Base-by-base conservation (phyloP, 2,888 invertebrate species). In the Disparrhopalites patrizii region DNA sequence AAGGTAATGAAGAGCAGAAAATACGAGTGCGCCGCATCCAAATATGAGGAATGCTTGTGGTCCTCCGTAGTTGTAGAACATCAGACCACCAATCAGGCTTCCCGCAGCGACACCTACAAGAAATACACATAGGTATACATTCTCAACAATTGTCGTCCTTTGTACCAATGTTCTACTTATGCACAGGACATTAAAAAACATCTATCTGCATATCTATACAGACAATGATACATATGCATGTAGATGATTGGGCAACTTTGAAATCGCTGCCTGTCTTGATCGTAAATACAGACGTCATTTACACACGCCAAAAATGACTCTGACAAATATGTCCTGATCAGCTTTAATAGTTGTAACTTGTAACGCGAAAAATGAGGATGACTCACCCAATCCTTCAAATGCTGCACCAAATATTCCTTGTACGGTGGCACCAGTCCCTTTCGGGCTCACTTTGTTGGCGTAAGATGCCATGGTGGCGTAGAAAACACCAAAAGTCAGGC, bases 391-490 rank as follows among this genome's bases (percentile, higher is more conserved):
- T 18, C 93, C 93, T 81, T 93, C 93, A 77, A 92, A 93, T 54
- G 91, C 82, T 2, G 90, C 91, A 15, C 93, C 91, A 31, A 92
- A 87, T 47, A 93, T 80, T 62, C 93, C 93, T 84, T 91, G 91
- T 76, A 93, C 86, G 15, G 93, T 93, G 0, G 91, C 90, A 79
- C 91, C 90, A 0, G 90, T 90, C 10, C 92, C 93, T 0, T 87
- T 84, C 1, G 91, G 91, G 1, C 93, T 88, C 0, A 91, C 85
- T 68, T 88, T 85, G 77, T 87, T 90, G 0, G 92, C 92, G 79
- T 92, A 93, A 0, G 91, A 90, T 20, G 91, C 87, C 90, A 93
- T 91, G 10, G 91, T 88, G 0, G 92, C 86, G 79, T 90, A 93
- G 76, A 90, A 90, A 77, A 93, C 84, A 23, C 94, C 94, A 78